Evolutionary conservation across 2,797 vertebrate species (phyloP).

Genomic region (Paratrypauchen microcephalus): DNA sequence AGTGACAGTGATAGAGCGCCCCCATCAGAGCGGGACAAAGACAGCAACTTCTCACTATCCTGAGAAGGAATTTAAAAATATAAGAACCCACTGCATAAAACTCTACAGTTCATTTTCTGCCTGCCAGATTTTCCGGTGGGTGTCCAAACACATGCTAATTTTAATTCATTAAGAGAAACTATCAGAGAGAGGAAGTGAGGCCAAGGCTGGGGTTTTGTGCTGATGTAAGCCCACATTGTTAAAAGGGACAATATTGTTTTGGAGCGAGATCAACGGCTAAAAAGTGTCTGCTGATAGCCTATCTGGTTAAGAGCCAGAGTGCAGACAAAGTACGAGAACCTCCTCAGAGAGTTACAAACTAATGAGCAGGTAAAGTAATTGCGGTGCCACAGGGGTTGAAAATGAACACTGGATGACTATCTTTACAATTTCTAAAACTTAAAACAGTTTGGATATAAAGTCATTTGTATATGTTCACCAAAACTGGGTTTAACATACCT

Average conservation of each 20-base stretch:
- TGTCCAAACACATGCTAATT: slow-evolving; percentile 46
- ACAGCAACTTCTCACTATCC: slow-evolving; percentile 84
- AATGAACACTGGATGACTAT: background rate
- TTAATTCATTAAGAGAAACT: slow-evolving; percentile 51
- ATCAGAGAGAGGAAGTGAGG: slow-evolving; percentile 17
- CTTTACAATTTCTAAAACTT: background rate
- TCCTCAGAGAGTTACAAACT: slow-evolving; percentile 6
- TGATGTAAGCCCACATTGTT: slow-evolving; percentile 40
- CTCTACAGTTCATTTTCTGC: slow-evolving; percentile 5
- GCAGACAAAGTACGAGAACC: slow-evolving; percentile 21
- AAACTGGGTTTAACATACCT: slow-evolving; percentile 73
- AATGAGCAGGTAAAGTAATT: slow-evolving; percentile 23
- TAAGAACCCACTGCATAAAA: background rate
- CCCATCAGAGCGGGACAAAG: slow-evolving; percentile 80
- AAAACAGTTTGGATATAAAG: background rate
- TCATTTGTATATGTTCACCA: background rate
- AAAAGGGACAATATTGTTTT: slow-evolving; percentile 43
- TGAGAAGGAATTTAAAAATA: slow-evolving; percentile 36
- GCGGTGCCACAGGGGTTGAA: slow-evolving; percentile 18
- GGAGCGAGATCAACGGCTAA: slow-evolving; percentile 43
- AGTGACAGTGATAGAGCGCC: slow-evolving; percentile 80
- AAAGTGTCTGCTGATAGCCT: slow-evolving; percentile 41
- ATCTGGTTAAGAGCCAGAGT: slow-evolving; percentile 41
- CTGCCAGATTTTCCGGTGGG: slow-evolving; percentile 28
- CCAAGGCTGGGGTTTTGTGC: slow-evolving; percentile 26